These are phyloP conservation scores for Drosophila tani DNA, from an alignment of 1,140 invertebrate genomes.

Conservation along the genomic window DNA sequence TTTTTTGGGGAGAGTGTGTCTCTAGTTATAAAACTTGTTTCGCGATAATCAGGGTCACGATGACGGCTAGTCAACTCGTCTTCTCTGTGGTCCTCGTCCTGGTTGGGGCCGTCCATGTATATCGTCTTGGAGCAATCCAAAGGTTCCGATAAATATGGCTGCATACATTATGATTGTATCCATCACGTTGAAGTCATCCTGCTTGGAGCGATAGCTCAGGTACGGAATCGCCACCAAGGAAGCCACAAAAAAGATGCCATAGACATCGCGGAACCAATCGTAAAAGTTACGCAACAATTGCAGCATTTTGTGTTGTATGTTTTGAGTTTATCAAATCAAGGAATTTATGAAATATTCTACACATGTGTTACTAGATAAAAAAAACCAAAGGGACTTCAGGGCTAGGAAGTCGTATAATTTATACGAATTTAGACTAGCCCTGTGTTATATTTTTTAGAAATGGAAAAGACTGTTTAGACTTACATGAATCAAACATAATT, in stretches of 20 bases:
- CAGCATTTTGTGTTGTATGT: slow-evolving; percentile 1
- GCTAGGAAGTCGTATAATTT: not conserved
- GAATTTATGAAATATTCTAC: not conserved
- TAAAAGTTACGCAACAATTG: not conserved
- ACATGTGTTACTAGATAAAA: not conserved
- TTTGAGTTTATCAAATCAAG: not conserved
- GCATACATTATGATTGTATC: slow-evolving; percentile 46
- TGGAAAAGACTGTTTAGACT: too few relatives aligned
- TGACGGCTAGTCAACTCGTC: not conserved
- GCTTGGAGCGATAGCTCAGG: slow-evolving; percentile 30
- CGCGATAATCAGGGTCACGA: slow-evolving; percentile 1
- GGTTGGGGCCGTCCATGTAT: not conserved
- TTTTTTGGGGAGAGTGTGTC: slow-evolving; percentile 4
- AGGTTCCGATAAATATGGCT: slow-evolving; percentile 11
- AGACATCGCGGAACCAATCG: not conserved
- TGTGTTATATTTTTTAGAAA: too few relatives aligned
- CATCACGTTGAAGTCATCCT: slow-evolving; percentile 18
- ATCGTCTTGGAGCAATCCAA: slow-evolving; percentile 15
- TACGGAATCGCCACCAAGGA: slow-evolving; percentile 44
- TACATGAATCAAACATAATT: too few relatives aligned
- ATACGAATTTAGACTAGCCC: too few relatives aligned
- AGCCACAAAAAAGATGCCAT: slow-evolving; percentile 12
- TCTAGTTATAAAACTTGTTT: slow-evolving; percentile 20
- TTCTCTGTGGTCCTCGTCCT: not conserved
- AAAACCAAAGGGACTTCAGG: not conserved